Conservation (phyloP, 2,113 vertebrate species). For the Pygoscelis adeliae region DNA sequence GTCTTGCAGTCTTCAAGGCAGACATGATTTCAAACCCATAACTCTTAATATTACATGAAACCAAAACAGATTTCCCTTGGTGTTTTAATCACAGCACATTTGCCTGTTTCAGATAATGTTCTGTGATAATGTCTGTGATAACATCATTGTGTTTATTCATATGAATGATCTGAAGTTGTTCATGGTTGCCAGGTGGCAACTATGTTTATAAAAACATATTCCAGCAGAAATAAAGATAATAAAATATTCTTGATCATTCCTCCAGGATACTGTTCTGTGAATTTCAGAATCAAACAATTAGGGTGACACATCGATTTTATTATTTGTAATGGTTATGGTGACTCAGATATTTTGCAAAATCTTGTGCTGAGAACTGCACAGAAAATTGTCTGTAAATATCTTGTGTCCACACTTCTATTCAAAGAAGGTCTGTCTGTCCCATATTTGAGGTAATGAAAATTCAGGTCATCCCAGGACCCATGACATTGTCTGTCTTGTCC, state of each 20-base stretch:
- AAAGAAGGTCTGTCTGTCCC: not conserved
- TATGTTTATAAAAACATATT: constrained; percentile 23
- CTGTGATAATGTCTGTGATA: not conserved
- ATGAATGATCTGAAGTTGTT: not conserved
- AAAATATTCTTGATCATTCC: not conserved
- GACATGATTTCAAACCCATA: not conserved
- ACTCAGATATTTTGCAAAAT: not conserved
- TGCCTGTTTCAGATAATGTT: constrained; percentile 2
- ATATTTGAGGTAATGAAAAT: not conserved
- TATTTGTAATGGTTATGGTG: not conserved
- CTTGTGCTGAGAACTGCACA: not conserved
- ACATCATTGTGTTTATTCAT: not conserved
- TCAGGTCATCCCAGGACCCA: not conserved
- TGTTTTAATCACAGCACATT: constrained; percentile 40
- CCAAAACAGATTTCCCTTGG: constrained; percentile 25
- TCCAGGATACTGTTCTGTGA: not conserved
- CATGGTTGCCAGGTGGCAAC: not conserved
- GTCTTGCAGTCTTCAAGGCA: not conserved
- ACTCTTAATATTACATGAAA: not conserved
- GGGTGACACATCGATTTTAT: not conserved
- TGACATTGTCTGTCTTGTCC: not conserved
- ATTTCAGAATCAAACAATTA: not conserved
- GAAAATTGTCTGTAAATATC: not conserved
- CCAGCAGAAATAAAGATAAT: not conserved
- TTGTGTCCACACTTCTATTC: not conserved